Base-by-base conservation (phyloP, 2,797 vertebrate species). In the Cyclura pinguis region DNA sequence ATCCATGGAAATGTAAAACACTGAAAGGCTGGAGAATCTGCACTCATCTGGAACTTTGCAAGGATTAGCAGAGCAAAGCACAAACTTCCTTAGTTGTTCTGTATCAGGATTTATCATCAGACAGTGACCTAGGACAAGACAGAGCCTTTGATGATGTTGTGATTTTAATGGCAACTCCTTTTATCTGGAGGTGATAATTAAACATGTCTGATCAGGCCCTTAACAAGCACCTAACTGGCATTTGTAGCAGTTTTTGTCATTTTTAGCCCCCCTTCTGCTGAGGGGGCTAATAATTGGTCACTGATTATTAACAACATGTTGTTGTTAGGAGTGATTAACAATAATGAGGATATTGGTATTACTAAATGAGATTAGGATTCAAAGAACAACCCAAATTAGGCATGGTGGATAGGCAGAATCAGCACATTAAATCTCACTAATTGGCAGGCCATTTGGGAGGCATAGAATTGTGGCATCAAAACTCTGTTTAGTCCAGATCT, bases 171-270 rank as follows among this genome's bases (percentile, higher is more conserved):
- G 94, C 93, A 95, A 93, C 93, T 88, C 93, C 94, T 96, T 78
- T 96, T 97, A 96, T 97, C 97, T 95, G 94, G 91, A 96, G 96
- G 97, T 97, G 96, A 96, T 97, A 96, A 97, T 97, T 97, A 97
- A 97, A 94, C 93, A 96, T 95, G 95, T 97, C 96, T 97, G 96
- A 97, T 97, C 94, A 94, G 91, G 78, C 95, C 95, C 91, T 93
- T 97, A 96, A 96, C 95, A 97, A 97, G 96, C 84, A 95, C 86
- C 92, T 96, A 59, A 59, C 88, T 88, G 96, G 95, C 80, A 85
- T 94, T 95, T 94, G 91, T 89, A 95, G 91, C 89, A 92, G n/a
- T 92, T 91, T 84, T 83, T 93, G 55, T 89, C 88, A 92, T 20
- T 94, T 95, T 86, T 67, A 82, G 35, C 57, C 47, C 59, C 59